phyloP scores from a whole-genome alignment of 2,888 invertebrate species.

The Ochropleura plecta region DNA sequence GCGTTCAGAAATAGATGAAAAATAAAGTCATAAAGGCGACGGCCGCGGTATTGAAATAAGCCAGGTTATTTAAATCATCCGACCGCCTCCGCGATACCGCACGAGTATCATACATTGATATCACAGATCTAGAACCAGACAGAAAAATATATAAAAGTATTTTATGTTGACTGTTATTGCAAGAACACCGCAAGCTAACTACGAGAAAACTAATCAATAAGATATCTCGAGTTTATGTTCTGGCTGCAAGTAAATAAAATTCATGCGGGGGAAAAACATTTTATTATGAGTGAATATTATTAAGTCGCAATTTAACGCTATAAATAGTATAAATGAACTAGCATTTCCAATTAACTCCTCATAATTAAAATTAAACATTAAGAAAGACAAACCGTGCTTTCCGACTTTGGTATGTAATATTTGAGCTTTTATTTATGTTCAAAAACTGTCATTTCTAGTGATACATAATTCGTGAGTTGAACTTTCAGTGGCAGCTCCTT shows the following conservation, averaged over 20 bases:
- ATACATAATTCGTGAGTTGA: slow-evolving; percentile 32
- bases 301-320: slow-evolving; percentile 15
- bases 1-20: slow-evolving; percentile 58
- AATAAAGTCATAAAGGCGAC: slow-evolving; percentile 63
- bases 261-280: slow-evolving; percentile 14
- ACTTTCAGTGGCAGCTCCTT: slow-evolving; percentile 56
- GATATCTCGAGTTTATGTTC: slow-evolving; percentile 43
- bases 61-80: slow-evolving; percentile 56
- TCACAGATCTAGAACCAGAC: slow-evolving; percentile 28
- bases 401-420: too few species aligned
- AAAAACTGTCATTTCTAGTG: slow-evolving; percentile 24
- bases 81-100: slow-evolving; percentile 37
- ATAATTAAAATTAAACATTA: neutral
- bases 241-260: slow-evolving; percentile 35
- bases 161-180: slow-evolving; percentile 50
- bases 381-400: neutral
- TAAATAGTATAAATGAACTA: neutral
- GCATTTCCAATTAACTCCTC: neutral
- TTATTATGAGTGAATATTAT: slow-evolving; percentile 28
- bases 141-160: slow-evolving; percentile 47
- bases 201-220: slow-evolving; percentile 52
- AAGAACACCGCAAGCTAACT: slow-evolving; percentile 35
- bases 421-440: too few species aligned
- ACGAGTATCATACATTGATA: slow-evolving; percentile 29
- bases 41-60: slow-evolving; percentile 58